A percentile compares a stretch with the other conserved stretches of the same genome.
Conservation (phyloP, 64 coral and sea anemone species). For the Montipora sp. region DNA sequence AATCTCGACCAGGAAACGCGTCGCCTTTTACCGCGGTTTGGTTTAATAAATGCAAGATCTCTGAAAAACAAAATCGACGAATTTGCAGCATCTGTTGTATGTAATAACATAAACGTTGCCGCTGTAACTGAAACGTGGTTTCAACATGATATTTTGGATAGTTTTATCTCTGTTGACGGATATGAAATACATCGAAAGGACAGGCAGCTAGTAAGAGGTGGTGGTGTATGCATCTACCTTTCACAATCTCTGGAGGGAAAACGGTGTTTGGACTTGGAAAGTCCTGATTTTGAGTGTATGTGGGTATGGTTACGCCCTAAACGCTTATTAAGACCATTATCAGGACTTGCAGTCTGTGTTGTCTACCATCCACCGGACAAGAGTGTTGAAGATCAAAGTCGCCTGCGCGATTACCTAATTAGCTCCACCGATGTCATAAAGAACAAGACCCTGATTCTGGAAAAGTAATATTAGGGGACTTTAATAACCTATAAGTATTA, state of each 20-base stretch:
- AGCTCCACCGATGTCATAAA: conserved; percentile 41
- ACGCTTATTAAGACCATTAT: conserved; percentile 18
- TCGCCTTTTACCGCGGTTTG: conserved; percentile 38
- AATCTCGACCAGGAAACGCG: conserved; percentile 24
- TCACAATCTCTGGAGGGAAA: conserved; percentile 34
- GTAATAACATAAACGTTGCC: conserved; percentile 56
- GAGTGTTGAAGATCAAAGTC: conserved; percentile 50
- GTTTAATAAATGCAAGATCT: conserved; percentile 63
- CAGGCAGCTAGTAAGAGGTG: conserved; percentile 31
- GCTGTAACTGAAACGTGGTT: conserved; percentile 61
- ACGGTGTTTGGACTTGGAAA: conserved; percentile 35
- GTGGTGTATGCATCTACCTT: conserved; percentile 45
- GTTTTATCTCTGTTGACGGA: neutral
- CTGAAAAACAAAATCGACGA: conserved; percentile 56
- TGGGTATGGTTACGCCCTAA: neutral
- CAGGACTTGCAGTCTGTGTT: conserved; percentile 1
- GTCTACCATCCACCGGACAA: conserved; percentile 53
- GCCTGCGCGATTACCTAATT: conserved; percentile 39
- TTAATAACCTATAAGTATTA: neutral
- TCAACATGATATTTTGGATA: conserved; percentile 32
- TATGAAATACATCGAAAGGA: neutral
- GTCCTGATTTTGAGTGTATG: conserved; percentile 58
- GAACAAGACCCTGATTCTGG: conserved; percentile 59
- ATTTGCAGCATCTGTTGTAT: conserved; percentile 50
- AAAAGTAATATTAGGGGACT: conserved; percentile 32